phyloP scores from a whole-genome alignment of 2,113 vertebrate genomes.

The Shinisaurus crocodilurus region DNA sequence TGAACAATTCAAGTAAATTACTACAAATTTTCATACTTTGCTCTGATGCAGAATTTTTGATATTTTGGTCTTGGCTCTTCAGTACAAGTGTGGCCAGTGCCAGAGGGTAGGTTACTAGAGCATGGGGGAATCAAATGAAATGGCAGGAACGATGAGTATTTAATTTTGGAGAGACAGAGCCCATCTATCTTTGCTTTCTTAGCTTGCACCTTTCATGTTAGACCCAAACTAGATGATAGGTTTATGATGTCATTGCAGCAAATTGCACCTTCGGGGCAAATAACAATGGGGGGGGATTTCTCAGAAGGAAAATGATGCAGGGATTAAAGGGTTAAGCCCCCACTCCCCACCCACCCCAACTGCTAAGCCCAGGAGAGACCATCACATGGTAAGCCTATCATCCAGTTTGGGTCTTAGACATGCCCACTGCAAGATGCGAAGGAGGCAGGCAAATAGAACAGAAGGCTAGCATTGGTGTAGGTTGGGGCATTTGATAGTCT shows the following conservation, averaged over 20 bases:
- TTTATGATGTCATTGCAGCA: background rate
- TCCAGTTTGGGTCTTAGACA: background rate
- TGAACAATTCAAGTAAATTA: background rate
- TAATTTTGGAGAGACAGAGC: background rate
- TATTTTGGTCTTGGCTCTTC: background rate
- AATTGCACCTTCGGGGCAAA: background rate
- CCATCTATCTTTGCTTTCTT: background rate
- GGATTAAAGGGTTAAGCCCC: background rate
- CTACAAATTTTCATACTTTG: background rate
- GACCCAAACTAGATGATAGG: background rate
- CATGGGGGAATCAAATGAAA: background rate
- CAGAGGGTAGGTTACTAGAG: too few species aligned
- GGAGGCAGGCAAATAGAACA: too few species aligned
- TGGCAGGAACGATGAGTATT: background rate
- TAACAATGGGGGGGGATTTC: too few species aligned
- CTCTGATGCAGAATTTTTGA: background rate
- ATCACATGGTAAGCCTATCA: background rate
- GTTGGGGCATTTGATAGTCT: background rate
- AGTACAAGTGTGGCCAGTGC: background rate
- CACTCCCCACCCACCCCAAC: background rate
- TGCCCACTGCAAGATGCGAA: background rate
- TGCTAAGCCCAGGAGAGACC: background rate
- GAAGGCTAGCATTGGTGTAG: background rate
- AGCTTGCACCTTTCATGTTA: background rate
- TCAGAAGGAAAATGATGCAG: background rate